A percentile compares a stretch with the other conserved stretches of the same genome.
Conservation (phyloP, 2,888 invertebrate species). For the Rutpela maculata region DNA sequence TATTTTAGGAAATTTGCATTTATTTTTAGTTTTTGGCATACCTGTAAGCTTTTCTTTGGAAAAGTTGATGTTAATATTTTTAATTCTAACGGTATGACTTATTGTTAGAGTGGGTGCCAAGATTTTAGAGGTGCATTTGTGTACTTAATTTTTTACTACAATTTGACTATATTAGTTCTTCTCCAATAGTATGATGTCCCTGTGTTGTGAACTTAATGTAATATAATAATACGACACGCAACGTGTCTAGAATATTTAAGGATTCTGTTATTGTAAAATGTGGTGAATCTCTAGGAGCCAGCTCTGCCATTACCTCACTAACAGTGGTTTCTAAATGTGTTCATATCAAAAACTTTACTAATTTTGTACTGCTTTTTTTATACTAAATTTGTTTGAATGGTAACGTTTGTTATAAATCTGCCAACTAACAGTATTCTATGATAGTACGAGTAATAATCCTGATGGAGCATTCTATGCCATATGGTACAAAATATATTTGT, state of each 20-base stretch:
- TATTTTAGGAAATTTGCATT: constrained; percentile 67
- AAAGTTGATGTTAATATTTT: constrained; percentile 60
- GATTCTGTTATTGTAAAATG: constrained; percentile 67
- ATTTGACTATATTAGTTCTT: constrained; percentile 55
- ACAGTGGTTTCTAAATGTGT: constrained; percentile 70
- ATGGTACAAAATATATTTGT: constrained; percentile 70
- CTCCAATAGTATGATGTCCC: constrained; percentile 52
- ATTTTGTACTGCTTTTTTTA: constrained; percentile 69
- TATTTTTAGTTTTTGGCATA: constrained; percentile 63
- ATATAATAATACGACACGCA: constrained; percentile 46
- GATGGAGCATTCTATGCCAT: constrained; percentile 60
- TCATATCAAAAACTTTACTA: constrained; percentile 68
- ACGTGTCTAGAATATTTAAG: constrained; percentile 60
- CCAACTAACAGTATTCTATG: constrained; percentile 66
- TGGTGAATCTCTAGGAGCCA: constrained; percentile 69
- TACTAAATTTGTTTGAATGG: constrained; percentile 58
- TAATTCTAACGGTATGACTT: constrained; percentile 34
- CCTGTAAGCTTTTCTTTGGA: constrained; percentile 37
- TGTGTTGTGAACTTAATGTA: constrained; percentile 56
- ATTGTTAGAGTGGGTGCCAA: constrained; percentile 64
- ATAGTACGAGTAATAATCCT: constrained; percentile 40
- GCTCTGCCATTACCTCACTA: constrained; percentile 72
- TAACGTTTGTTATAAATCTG: constrained; percentile 58
- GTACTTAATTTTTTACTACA: constrained; percentile 67
- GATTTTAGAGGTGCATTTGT: constrained; percentile 65